Percentiles rank a stretch among this genome's conserved stretches.
phyloP scores from a whole-genome alignment of 2,797 vertebrate genomes.

The Fringilla coelebs region DNA sequence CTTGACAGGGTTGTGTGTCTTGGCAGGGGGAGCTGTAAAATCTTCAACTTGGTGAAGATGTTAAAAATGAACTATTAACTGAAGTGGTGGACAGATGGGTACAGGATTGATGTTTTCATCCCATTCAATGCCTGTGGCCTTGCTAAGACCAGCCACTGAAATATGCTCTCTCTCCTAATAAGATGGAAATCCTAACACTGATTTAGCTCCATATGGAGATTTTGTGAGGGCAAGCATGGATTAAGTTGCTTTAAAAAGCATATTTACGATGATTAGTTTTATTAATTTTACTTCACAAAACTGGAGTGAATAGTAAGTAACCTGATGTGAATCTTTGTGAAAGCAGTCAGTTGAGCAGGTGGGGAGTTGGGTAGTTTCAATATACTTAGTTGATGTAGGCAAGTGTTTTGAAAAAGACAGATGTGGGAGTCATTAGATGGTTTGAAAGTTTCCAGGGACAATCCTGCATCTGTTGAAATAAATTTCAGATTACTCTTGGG shows the following conservation, averaged over 20 bases:
- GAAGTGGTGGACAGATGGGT: background rate
- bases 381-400: background rate
- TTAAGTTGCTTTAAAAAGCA: background rate
- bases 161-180: accelerated
- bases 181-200: background rate
- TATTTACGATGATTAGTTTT: background rate
- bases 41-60: background rate
- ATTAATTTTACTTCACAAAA: background rate
- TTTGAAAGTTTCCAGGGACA: background rate
- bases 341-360: background rate
- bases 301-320: background rate
- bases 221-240: background rate
- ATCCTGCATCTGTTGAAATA: background rate
- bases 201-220: background rate
- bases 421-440: background rate
- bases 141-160: background rate
- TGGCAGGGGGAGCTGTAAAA: background rate
- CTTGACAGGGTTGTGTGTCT: background rate
- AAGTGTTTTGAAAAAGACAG: background rate
- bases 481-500: background rate
- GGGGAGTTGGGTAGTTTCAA: background rate
- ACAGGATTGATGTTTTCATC: background rate
- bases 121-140: background rate
- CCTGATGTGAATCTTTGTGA: background rate
- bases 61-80: background rate